Conservation (phyloP, 2,113 vertebrate species). For the Genyomyrus donnyi region DNA sequence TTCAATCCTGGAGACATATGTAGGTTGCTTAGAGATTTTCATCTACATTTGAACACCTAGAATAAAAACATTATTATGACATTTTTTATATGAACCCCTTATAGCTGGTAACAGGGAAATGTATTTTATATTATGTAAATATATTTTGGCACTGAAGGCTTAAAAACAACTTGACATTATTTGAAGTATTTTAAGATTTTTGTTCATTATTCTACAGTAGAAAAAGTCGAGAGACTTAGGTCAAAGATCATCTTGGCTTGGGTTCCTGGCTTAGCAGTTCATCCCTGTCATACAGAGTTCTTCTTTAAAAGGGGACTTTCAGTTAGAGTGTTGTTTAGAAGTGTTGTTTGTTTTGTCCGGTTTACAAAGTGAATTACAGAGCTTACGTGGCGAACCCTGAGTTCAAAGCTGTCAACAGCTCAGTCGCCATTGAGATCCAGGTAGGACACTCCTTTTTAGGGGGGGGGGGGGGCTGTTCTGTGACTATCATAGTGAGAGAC, state of each 20-base stretch:
- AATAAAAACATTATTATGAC: background rate
- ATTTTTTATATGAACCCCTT: background rate
- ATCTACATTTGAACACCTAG: background rate
- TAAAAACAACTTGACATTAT: background rate
- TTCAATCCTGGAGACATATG: constrained; percentile 60
- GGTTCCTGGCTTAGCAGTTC: background rate
- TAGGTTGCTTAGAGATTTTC: constrained; percentile 21
- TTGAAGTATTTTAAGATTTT: background rate
- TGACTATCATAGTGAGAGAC: background rate
- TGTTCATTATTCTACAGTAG: background rate
- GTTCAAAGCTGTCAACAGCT: constrained; percentile 44
- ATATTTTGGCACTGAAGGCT: background rate
- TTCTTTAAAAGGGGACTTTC: background rate
- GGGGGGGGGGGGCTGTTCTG: background rate
- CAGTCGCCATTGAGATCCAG: constrained; percentile 51
- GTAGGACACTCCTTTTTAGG: constrained; percentile 29
- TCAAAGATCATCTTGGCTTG: background rate
- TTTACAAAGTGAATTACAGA: constrained; percentile 47
- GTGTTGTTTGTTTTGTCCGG: background rate
- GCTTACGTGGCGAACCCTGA: constrained; percentile 45
- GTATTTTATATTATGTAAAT: background rate
- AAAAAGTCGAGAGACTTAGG: background rate
- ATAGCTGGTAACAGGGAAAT: background rate
- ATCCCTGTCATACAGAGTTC: background rate
- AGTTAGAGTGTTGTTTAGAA: background rate